These are phyloP conservation scores for Hormaphis cornu DNA, from an alignment of 1,140 invertebrate species.

Conservation along the genomic window DNA sequence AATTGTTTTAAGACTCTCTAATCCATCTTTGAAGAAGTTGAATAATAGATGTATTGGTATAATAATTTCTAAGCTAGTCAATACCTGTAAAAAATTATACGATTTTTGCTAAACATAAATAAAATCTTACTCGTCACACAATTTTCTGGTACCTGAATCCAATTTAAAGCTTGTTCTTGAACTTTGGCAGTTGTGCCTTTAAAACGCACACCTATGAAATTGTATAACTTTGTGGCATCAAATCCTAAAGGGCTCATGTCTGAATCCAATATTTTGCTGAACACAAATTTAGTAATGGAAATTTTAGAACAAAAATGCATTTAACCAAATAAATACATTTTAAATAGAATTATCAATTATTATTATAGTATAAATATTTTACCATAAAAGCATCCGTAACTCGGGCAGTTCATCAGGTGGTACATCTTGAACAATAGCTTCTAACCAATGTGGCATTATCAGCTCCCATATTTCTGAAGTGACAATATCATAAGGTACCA, in stretches of 20 bases:
- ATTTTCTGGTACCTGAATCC: constrained; percentile 89
- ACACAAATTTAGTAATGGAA: constrained; percentile 38
- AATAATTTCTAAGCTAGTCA: constrained; percentile 79
- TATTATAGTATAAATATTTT: constrained; percentile 17
- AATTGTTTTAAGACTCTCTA: constrained; percentile 52
- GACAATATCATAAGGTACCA: constrained; percentile 96
- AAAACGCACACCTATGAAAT: constrained; percentile 83
- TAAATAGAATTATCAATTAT: too few relatives aligned
- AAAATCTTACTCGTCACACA: not conserved
- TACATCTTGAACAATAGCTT: constrained; percentile 90
- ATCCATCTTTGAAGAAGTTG: constrained; percentile 77
- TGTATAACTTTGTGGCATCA: constrained; percentile 86
- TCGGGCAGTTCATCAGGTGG: constrained; percentile 84
- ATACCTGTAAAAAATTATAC: constrained; percentile 49
- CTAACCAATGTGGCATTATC: constrained; percentile 98
- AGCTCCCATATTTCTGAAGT: constrained; percentile 93
- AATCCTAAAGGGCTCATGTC: constrained; percentile 92
- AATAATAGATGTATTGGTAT: constrained; percentile 78
- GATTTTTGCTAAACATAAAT: not conserved
- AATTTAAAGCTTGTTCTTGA: constrained; percentile 86
- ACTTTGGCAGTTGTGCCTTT: constrained; percentile 73
- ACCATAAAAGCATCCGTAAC: constrained; percentile 81
- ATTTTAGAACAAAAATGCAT: not conserved
- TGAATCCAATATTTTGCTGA: constrained; percentile 89
- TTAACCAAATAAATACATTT: too few relatives aligned